Evolutionary conservation across 2,113 vertebrate genomes (phyloP), one percentile per base, ranked within the genome.

Genomic region (Pachycephala philippinensis): DNA sequence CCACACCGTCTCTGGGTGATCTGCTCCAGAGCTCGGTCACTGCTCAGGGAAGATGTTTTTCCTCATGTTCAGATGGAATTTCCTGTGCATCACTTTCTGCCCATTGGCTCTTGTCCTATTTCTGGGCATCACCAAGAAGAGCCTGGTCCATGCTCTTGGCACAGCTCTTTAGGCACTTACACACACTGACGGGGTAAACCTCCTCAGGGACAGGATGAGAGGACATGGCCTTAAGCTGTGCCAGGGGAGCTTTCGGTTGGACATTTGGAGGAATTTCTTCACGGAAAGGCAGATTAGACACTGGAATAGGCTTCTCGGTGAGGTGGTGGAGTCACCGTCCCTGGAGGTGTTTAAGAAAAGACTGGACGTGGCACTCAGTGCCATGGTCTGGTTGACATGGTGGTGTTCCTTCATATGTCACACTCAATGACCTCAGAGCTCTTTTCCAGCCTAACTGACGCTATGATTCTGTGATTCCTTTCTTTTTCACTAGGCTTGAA

Each of bases 101-200:
- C 33, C 0, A 0, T 7, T 26, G 33, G 5, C 15, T 52, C 47
- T 27, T 61, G 64, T 27, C 24, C 63, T 22, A 0, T 10, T 47
- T 20, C 61, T 27, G 30, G 26, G 24, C 8, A 4, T 13, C 45
- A 40, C n/a, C 24, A 18, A 40, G 49, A 24, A 15, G 19, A 45
- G 24, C 16, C 9, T 18, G 53, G 13, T 14, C 28, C 53, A 8
- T 15, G 30, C 28, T n/a, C 45, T 15, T 21, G 23, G 39, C 69
- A n/a, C 3, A 4, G 2, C 13, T 42, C 28, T 14, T n/a, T 8
- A 20, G n/a, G 30, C 11, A 30, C 24, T 40, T 17, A 20, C 5
- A 30, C 11, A 22, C 42, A 42, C 15, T 42, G 42, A 42, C 16
- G 42, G 42, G 42, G 42, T 42, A 42, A 42, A 42, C 16, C 15